These are phyloP conservation scores for Enteromius paludinosus DNA, from an alignment of 2,797 vertebrate genomes.

Conservation along the genomic window DNA sequence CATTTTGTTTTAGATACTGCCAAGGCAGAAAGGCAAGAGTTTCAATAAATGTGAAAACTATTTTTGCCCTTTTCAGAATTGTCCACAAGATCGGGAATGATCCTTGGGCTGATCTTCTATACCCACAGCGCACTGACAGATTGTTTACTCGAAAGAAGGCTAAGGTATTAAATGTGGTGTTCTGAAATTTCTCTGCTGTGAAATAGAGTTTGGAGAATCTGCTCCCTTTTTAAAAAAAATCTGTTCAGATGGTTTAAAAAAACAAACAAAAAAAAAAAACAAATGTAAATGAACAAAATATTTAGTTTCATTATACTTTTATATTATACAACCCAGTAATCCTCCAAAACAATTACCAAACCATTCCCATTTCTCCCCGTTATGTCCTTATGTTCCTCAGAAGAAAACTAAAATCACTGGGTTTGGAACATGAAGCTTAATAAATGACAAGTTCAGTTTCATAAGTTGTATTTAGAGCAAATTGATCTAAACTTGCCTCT, in stretches of 20 bases:
- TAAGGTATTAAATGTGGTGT: neutral
- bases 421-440: neutral
- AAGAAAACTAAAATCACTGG: neutral
- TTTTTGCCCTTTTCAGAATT: neutral
- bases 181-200: neutral
- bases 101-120: neutral
- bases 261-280: too few relatives aligned
- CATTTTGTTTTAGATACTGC: neutral
- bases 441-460: neutral
- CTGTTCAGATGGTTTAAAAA: neutral
- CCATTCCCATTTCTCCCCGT: neutral
- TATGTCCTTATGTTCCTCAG: neutral
- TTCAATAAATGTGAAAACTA: neutral
- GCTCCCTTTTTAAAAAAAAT: neutral
- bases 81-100: neutral
- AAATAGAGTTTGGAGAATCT: neutral
- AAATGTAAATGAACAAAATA: too few relatives aligned
- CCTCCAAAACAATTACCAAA: neutral
- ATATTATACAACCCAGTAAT: neutral
- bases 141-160: neutral
- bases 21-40: neutral
- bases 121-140: neutral
- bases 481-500: neutral
- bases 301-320: neutral
- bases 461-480: neutral